Evolutionary conservation across 2,797 vertebrate genomes (phyloP), one percentile per base, ranked within the genome.

Genomic region (Sparidentex hasta): DNA sequence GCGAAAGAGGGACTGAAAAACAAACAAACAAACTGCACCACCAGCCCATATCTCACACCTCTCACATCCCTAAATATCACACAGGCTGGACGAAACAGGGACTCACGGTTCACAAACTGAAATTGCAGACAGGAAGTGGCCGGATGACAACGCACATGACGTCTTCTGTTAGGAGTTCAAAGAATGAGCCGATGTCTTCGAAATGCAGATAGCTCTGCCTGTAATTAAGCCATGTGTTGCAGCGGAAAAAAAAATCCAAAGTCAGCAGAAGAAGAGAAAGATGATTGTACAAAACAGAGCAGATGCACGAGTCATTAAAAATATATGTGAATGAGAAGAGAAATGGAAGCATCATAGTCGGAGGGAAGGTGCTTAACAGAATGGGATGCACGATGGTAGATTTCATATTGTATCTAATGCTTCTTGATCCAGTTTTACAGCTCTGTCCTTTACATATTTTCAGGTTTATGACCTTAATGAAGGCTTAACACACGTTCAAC

Each of bases 181-280:
- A 80, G 52, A 47, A 61, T 67, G 55, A 61, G 59, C 71, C 29
- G 50, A 72, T 90, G 27, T 77, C 76, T 69, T 57, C 0, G 4
- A 88, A 73, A 21, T 64, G 76, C 78, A 41, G 38, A 74, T 73
- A 78, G 56, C 61, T 86, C 55, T 38, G 21, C 41, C 74, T 11
- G 70, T 80, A 81, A 88, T 74, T 33, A 79, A 85, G 76, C 20
- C 58, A 57, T 78, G 67, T 76, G 77, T 48, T 69, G 9, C 55
- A 71, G 78, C 47, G 33, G 9, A 8, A 38, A 33, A 38, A 33
- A 80, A 76, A 71, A 44, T 38, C 44, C 43, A 23, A 55, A 63
- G 57, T 82, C 82, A 87, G 86, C 76, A 78, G 54, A 69, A 82
- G 66, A 68, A 78, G 59, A 80, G 64, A 82, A 74, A 67, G 75